Evolutionary conservation across 2,888 invertebrate genomes (phyloP).

Genomic region (Brachypterus glaber): DNA sequence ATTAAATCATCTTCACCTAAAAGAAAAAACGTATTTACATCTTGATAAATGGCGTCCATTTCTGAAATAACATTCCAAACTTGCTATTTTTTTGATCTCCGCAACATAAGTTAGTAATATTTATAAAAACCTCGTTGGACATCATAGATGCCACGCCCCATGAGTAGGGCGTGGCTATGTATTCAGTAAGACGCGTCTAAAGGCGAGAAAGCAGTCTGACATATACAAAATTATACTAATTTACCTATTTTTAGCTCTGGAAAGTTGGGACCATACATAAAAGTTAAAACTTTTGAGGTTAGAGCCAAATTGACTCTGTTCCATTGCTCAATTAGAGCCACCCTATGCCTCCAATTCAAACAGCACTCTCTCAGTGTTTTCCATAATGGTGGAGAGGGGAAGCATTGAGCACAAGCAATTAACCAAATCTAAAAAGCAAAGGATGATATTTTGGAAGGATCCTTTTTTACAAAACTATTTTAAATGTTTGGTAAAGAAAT

Average conservation of each 20-base stretch:
- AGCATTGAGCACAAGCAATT: conserved; percentile 66
- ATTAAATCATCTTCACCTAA: conserved; percentile 83
- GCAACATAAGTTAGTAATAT: no score
- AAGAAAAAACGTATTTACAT: no score
- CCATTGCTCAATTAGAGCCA: conserved; percentile 91
- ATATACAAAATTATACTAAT: no score
- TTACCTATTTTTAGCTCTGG: conserved; percentile 71
- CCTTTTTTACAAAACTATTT: neutral
- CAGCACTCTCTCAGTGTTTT: conserved; percentile 89
- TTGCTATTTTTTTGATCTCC: no score
- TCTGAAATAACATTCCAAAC: no score
- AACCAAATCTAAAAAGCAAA: conserved; percentile 51
- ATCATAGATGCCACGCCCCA: no score
- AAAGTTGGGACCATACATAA: conserved; percentile 82
- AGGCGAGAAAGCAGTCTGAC: no score
- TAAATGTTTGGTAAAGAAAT: neutral
- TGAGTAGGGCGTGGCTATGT: no score
- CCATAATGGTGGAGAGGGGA: conserved; percentile 93
- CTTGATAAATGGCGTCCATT: no score
- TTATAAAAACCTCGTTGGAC: no score
- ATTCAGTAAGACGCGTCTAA: no score
- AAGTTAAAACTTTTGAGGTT: conserved; percentile 71
- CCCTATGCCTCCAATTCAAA: conserved; percentile 87
- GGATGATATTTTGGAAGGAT: neutral
- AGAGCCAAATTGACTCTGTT: conserved; percentile 84